These are phyloP conservation scores for Mesorhabditis belari DNA, from an alignment of 2,888 invertebrate species.

Conservation along the genomic window DNA sequence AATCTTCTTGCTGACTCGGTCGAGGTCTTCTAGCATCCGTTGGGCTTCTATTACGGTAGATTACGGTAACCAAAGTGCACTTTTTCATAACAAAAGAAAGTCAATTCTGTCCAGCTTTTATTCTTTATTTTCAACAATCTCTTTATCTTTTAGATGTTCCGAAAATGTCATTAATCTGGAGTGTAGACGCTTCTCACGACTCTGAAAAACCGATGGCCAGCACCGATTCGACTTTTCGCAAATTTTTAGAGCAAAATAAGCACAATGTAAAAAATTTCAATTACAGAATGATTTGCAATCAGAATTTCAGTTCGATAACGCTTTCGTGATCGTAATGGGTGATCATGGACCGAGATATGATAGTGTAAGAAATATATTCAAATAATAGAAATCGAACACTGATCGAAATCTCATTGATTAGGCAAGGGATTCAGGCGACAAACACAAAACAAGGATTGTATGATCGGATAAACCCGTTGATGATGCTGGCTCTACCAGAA, in stretches of 20 bases:
- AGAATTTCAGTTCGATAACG: not conserved
- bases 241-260: not conserved
- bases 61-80: too few relatives aligned
- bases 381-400: not conserved
- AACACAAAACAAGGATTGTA: not conserved
- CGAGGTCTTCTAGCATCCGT: too few relatives aligned
- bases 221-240: not conserved
- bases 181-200: not conserved
- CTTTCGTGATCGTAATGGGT: not conserved
- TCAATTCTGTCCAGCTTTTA: too few relatives aligned
- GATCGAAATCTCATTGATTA: not conserved
- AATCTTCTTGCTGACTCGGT: too few relatives aligned
- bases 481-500: not conserved
- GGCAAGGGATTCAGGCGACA: not conserved
- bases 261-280: not conserved
- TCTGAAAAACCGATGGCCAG: not conserved
- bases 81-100: too few relatives aligned
- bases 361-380: not conserved
- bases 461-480: not conserved
- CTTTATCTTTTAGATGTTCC: too few relatives aligned
- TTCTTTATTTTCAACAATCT: too few relatives aligned
- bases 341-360: not conserved
- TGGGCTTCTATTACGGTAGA: too few relatives aligned
- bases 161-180: not conserved
- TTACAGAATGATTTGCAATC: too few relatives aligned